Conservation (phyloP, 1,140 invertebrate species). For the Tetramorium simillimum region DNA sequence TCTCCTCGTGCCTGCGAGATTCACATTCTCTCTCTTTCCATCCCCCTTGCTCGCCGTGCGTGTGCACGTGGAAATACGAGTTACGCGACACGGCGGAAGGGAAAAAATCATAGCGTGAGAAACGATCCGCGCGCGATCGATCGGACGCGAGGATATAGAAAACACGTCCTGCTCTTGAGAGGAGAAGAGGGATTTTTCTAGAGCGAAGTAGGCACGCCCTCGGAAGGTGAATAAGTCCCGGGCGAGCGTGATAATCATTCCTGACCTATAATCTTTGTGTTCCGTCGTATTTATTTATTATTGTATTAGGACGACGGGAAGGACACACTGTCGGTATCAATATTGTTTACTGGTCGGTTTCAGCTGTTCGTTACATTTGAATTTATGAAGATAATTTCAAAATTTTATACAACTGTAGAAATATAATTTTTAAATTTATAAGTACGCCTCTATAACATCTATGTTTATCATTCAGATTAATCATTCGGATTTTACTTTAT, state of each 20-base stretch:
- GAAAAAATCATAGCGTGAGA: slow-evolving; percentile 53
- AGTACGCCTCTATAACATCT: not conserved
- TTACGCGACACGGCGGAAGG: slow-evolving; percentile 4
- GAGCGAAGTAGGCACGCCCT: not conserved
- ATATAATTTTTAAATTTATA: not conserved
- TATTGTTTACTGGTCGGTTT: not conserved
- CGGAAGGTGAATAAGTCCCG: not conserved
- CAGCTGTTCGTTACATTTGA: not conserved
- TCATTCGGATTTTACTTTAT: no score
- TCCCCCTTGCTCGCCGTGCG: not conserved
- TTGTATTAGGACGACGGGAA: not conserved
- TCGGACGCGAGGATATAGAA: not conserved
- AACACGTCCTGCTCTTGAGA: slow-evolving; percentile 4
- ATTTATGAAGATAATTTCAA: not conserved
- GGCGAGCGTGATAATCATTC: not conserved
- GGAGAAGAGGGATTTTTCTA: not conserved
- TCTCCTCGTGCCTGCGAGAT: not conserved
- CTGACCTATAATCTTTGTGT: not conserved
- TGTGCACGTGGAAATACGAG: slow-evolving; percentile 39
- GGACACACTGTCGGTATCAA: not conserved
- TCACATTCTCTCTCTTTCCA: not conserved
- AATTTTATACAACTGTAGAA: not conserved
- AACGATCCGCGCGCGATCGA: slow-evolving; percentile 46
- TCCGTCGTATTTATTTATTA: not conserved
- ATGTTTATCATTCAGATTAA: no score